Base-by-base conservation (phyloP, 2,888 invertebrate genomes). In the Pherbina coryleti region DNA sequence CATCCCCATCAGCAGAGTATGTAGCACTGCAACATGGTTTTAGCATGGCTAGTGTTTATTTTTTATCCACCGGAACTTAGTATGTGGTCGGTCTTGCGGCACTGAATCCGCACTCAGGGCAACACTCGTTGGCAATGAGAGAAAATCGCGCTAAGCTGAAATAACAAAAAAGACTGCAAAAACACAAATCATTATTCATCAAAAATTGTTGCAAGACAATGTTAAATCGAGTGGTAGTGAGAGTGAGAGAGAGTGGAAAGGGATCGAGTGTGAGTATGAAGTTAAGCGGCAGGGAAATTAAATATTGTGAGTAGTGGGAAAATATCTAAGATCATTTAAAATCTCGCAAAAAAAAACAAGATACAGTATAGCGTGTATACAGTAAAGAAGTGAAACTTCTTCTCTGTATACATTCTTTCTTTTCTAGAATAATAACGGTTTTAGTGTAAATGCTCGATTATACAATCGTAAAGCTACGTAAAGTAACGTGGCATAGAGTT, bases 11-110 rank as follows among this genome's bases (percentile, higher is more conserved):
- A 34, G 25, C 37, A 44, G 11, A 44, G 0, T 67, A 34, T 17
- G 17, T 8, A 4, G 14, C n/a, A 31, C 17, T 31, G 64, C 64
- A 28, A 31, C n/a, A n/a, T n/a, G n/a, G 31, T 64, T n/a, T 28
- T 31, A 11, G 31, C 19, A n/a, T 55, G 19, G 55, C 19, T 3
- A 31, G 64, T 31, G 64, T 60, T 19, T 73, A 62, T 34, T 70
- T 70, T 53, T 53, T 53, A 76, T 70, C 62, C 60, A 51, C 70
- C 76, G 79, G 69, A 80, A 82, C 81, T 82, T 80, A 78, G 71
- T 78, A 78, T 75, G 70, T 75, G 72, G 79, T 80, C 67, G 19
- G 77, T 79, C 49, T 71, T 31, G 76, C 79, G 77, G 28, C 69
- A 31, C 34, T n/a, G 28, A 17, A 51, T 19, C 60, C 19, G 28